A percentile compares a stretch with the other conserved stretches of the same genome.
These are phyloP conservation scores for Phengaris arion DNA, from an alignment of 2,888 invertebrate genomes.

Conservation along the genomic window DNA sequence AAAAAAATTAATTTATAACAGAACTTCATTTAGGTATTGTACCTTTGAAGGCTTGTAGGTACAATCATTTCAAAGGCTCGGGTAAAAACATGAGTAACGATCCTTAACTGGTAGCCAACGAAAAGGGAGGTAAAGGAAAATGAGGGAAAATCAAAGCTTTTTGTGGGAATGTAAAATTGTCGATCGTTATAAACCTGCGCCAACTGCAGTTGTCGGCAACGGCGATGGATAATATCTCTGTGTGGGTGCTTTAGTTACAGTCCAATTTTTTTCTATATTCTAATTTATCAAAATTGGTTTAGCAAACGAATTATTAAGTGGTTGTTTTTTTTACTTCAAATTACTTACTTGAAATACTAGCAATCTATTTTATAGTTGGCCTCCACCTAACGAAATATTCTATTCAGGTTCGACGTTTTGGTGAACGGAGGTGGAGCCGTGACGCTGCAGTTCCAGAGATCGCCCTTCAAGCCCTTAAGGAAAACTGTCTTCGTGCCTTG, in stretches of 20 bases:
- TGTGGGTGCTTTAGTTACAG: not conserved
- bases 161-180: not conserved
- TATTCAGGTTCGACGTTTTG: conserved; percentile 95
- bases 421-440: conserved; percentile 99
- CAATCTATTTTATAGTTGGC: not conserved
- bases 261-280: too few relatives aligned
- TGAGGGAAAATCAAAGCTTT: conserved; percentile 16
- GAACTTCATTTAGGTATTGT: too few relatives aligned
- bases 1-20: too few relatives aligned
- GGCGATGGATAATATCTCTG: not conserved
- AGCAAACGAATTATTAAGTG: too few relatives aligned
- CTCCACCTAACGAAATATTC: not conserved
- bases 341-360: too few relatives aligned
- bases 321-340: too few relatives aligned
- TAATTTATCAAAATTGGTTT: too few relatives aligned
- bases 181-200: conserved; percentile 15
- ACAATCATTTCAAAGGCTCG: too few relatives aligned
- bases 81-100: too few relatives aligned
- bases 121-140: conserved; percentile 10
- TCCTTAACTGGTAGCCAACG: not conserved
- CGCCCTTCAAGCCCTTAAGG: conserved; percentile 93
- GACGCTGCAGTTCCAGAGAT: conserved; percentile 96
- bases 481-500: conserved; percentile 97
- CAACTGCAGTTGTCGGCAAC: not conserved
- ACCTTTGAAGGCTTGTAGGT: too few relatives aligned